phyloP scores from a whole-genome alignment of 2,113 vertebrate species.

The Cebidichthys violaceus region DNA sequence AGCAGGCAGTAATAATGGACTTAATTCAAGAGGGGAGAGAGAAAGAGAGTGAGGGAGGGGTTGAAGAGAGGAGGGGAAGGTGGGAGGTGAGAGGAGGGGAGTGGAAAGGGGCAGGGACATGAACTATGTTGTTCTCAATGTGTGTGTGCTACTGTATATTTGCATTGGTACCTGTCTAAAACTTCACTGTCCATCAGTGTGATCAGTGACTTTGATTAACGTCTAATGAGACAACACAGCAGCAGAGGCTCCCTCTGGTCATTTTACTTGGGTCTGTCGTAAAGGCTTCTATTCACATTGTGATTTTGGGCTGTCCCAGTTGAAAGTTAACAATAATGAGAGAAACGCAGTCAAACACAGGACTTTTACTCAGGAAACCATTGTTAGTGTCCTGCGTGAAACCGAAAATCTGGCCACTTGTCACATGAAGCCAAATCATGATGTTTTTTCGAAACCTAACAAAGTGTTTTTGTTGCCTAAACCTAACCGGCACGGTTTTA shows the following conservation, averaged over 20 bases:
- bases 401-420: too few relatives aligned
- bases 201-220: constrained; percentile 5
- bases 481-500: too few relatives aligned
- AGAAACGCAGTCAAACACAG: not conserved
- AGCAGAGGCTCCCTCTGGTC: not conserved
- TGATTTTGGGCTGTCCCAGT: not conserved
- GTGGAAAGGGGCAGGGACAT: constrained; percentile 65
- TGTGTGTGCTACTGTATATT: constrained; percentile 31
- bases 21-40: constrained; percentile 76
- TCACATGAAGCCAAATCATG: too few relatives aligned
- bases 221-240: not conserved
- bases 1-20: constrained; percentile 81
- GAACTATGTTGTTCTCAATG: constrained; percentile 15
- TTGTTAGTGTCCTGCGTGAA: too few relatives aligned
- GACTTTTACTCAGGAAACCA: too few relatives aligned
- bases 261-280: not conserved
- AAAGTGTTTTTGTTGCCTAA: too few relatives aligned
- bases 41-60: constrained; percentile 56
- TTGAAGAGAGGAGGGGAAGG: constrained; percentile 62
- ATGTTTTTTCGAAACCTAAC: too few relatives aligned
- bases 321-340: not conserved
- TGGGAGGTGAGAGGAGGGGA: constrained; percentile 72
- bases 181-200: not conserved
- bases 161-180: constrained; percentile 5
- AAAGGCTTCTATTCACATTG: not conserved